These are phyloP conservation scores for Chiroxiphia lanceolata DNA, from an alignment of 2,797 vertebrate species.

Conservation along the genomic window DNA sequence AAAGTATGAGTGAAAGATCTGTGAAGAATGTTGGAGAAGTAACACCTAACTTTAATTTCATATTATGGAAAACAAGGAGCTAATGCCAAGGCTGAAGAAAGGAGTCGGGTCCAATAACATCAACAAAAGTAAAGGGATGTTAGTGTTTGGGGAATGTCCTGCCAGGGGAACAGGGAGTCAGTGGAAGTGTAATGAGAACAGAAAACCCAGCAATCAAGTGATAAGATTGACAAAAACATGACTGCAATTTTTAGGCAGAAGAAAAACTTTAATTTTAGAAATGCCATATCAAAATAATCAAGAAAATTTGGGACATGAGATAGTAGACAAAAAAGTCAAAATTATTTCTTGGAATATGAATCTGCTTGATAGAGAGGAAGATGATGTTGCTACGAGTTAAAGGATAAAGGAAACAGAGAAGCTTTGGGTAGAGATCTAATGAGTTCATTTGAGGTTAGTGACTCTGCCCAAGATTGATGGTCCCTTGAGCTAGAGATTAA, in stretches of 20 bases:
- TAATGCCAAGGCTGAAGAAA: not conserved
- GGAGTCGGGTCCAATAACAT: not conserved
- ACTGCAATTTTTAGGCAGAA: not conserved
- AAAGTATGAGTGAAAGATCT: not conserved
- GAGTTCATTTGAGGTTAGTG: constrained; percentile 37
- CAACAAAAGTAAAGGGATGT: not conserved
- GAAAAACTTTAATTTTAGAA: not conserved
- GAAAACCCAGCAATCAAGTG: not conserved
- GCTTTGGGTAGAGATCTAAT: not conserved
- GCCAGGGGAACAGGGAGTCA: not conserved
- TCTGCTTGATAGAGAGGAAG: not conserved
- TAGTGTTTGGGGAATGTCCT: not conserved
- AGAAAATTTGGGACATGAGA: not conserved
- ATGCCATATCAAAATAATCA: not conserved
- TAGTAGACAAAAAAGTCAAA: not conserved
- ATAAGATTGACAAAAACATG: not conserved
- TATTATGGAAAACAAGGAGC: not conserved
- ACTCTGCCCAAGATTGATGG: constrained; percentile 3
- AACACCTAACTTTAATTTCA: not conserved
- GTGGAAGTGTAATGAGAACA: not conserved
- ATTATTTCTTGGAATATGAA: not conserved
- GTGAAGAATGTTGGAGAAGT: not conserved
- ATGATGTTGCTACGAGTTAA: not conserved
- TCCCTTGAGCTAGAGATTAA: constrained; percentile 42
- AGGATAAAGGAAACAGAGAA: not conserved